Conservation (phyloP, 2,888 invertebrate species). For the Drepana falcataria region DNA sequence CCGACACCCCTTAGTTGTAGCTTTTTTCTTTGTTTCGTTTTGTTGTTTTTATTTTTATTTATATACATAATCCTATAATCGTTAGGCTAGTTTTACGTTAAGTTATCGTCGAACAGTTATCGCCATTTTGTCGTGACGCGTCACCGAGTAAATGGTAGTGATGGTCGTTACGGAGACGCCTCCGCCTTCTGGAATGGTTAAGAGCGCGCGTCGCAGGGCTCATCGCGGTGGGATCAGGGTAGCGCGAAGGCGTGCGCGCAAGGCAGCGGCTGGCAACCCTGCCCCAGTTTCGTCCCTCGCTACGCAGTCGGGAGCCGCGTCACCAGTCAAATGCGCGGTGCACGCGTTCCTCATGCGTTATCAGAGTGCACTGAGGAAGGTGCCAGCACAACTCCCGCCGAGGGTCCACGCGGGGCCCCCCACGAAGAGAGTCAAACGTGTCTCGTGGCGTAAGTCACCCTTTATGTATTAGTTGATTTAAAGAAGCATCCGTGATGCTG, state of each 20-base stretch:
- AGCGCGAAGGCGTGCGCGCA: constrained; percentile 46
- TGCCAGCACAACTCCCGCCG: constrained; percentile 62
- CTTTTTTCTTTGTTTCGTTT: constrained; percentile 16
- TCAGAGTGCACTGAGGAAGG: constrained; percentile 58
- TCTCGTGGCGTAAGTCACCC: constrained; percentile 68
- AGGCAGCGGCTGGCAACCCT: constrained; percentile 22
- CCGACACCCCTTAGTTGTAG: constrained; percentile 27
- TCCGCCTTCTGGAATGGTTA: constrained; percentile 27
- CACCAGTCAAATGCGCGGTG: constrained; percentile 62
- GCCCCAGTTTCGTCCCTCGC: constrained; percentile 15
- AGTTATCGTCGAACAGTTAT: constrained; percentile 20
- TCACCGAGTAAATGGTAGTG: constrained; percentile 14
- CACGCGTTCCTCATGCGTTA: constrained; percentile 61
- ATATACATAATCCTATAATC: constrained; percentile 6
- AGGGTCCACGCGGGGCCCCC: constrained; percentile 62
- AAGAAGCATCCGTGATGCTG: no score
- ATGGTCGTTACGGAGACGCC: constrained; percentile 52
- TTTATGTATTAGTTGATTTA: background rate
- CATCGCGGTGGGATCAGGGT: constrained; percentile 49
- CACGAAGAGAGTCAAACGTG: constrained; percentile 63
- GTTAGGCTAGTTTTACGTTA: constrained; percentile 23
- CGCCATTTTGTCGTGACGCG: constrained; percentile 59
- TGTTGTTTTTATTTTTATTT: constrained; percentile 13
- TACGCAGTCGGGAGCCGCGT: constrained; percentile 17
- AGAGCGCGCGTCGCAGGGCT: constrained; percentile 43